Base-by-base conservation (phyloP, 30 jellyfish, hydroid and myxozoan genomes). In the Hydractinia echinata region DNA sequence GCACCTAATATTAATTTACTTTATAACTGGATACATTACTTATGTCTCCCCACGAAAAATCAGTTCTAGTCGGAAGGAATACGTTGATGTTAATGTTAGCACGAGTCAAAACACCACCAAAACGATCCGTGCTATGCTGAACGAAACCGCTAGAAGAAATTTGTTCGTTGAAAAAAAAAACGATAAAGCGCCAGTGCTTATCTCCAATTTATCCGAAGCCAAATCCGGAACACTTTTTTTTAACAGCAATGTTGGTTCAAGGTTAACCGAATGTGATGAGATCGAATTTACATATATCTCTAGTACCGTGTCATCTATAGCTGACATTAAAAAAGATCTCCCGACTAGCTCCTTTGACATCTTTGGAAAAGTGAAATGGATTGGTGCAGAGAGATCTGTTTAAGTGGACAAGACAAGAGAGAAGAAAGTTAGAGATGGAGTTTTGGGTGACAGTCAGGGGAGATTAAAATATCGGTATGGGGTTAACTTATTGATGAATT, bases 351-450 rank as follows among this genome's bases (percentile, higher is more conserved):
- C 18, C 19, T 64, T 64, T 1, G 4, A 44, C 39, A 51, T 64
- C 74, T n/a, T 51, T n/a, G 74, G 74, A 7, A 44, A 64, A 64
- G 39, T 64, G 1, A 51, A n/a, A n/a, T 64, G 74, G 74, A 44
- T n/a, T n/a, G 39, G 51, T 64, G 74, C 19, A 0, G 39, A 44
- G 51, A 64, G 39, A 51, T 44, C 6, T 6, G 74, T 64, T 4
- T 1, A 64, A 64, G 74, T 7, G 19, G 18, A 44, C 44, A 30
- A 30, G 44, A 30, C 44, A 2, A 30, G 44, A 13, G 39, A n/a
- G 74, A 64, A 64, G 4, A 64, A 64, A 44, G 16, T 64, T 13
- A 7, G 74, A 64, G 74, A 64, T 7, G 74, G 51, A 64, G 39
- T n/a, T 7, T 64, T 64, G 19, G 19, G 19, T 7, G 74, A 64